Evolutionary conservation across 2,797 vertebrate species (phyloP).

Genomic region (Champsocephalus esox): DNA sequence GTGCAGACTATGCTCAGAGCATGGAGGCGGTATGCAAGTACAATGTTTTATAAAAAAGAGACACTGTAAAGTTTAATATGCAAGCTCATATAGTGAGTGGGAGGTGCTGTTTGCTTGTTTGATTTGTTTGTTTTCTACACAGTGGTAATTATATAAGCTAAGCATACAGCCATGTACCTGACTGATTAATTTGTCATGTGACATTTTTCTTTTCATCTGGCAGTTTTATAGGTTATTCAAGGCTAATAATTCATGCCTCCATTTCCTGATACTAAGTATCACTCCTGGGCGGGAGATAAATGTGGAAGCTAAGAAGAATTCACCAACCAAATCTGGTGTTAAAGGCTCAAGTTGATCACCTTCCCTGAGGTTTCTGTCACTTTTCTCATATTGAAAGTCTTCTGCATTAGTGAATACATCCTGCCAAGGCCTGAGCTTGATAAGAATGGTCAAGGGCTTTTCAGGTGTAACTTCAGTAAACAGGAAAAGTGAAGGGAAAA

Average conservation of each 20-base stretch:
- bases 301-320: slow-evolving; percentile 4
- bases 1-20: background rate
- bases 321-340: slow-evolving; percentile 24
- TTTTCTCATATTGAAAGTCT: slow-evolving; percentile 19
- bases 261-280: slow-evolving; percentile 3
- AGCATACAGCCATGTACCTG: background rate
- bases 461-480: background rate
- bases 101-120: slow-evolving; percentile 27
- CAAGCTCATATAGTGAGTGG: slow-evolving; percentile 21
- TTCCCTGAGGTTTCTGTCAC: slow-evolving; percentile 20
- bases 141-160: background rate
- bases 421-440: slow-evolving; percentile 7
- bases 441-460: slow-evolving; percentile 33
- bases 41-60: slow-evolving; percentile 11
- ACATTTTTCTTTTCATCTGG: background rate
- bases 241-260: slow-evolving; percentile 1
- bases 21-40: background rate
- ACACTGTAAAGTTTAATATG: background rate
- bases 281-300: slow-evolving; percentile 15
- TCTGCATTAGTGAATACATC: slow-evolving; percentile 5
- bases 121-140: slow-evolving; percentile 23
- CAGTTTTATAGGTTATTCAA: background rate
- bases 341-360: slow-evolving; percentile 25
- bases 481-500: background rate
- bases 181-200: background rate